phyloP scores from a whole-genome alignment of 2,797 vertebrate genomes.

The Sebastes hubbsi region DNA sequence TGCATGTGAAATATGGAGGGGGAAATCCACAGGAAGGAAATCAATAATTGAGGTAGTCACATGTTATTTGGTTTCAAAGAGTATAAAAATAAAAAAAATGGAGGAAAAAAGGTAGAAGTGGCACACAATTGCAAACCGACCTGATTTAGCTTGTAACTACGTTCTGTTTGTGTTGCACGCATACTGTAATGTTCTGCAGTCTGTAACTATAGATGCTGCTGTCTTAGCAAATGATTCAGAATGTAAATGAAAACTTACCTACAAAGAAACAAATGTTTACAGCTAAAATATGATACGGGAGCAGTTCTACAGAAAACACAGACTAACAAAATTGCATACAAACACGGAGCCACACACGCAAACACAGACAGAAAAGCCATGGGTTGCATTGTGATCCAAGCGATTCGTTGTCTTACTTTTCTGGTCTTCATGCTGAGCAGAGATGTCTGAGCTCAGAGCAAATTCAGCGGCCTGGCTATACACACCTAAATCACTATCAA shows the following conservation, averaged over 20 bases:
- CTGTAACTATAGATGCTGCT: neutral
- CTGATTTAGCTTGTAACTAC: neutral
- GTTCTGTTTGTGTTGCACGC: neutral
- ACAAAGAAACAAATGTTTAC: neutral
- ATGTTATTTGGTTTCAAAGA: conserved; percentile 42
- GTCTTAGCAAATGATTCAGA: conserved; percentile 1
- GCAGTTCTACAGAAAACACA: neutral
- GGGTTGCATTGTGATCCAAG: conserved; percentile 1
- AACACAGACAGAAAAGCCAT: neutral
- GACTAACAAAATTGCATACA: neutral
- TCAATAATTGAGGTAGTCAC: conserved; percentile 55
- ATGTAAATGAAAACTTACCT: neutral
- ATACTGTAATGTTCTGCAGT: neutral
- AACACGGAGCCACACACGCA: neutral
- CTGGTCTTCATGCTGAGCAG: conserved; percentile 39
- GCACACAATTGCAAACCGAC: neutral
- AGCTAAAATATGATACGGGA: neutral
- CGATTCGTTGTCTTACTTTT: conserved; percentile 25
- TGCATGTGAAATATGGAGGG: conserved; percentile 30
- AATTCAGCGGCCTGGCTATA: conserved; percentile 33
- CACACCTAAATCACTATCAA: conserved; percentile 32
- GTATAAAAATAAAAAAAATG: neutral
- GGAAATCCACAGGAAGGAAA: conserved; percentile 37
- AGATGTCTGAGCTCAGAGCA: conserved; percentile 28
- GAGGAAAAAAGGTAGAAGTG: neutral